Evolutionary conservation across 2,797 vertebrate genomes (phyloP).

Genomic region (Heterohyrax brucei): DNA sequence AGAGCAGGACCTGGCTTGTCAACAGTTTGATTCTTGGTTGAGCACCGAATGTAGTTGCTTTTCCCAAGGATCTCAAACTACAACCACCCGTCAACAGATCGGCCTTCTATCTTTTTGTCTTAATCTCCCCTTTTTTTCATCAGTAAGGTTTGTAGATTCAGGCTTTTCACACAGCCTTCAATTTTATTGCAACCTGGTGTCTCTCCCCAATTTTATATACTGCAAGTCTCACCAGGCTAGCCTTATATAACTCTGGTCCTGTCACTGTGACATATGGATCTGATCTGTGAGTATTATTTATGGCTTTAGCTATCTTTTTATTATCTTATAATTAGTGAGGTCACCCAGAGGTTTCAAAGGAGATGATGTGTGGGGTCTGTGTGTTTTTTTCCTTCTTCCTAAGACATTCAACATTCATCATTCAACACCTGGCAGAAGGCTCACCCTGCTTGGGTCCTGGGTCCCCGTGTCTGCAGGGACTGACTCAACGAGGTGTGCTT

Average conservation of each 20-base stretch:
- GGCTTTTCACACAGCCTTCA: constrained; percentile 24
- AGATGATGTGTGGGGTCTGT: constrained; percentile 13
- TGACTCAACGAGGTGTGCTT: neutral
- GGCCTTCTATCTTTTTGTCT: neutral
- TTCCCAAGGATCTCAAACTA: neutral
- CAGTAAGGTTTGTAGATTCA: neutral
- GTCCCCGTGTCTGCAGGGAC: accelerated
- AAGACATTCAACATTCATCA: neutral
- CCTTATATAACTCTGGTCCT: neutral
- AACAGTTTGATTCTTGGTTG: neutral
- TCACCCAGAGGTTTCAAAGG: constrained; percentile 60
- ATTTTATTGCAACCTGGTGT: constrained; percentile 32
- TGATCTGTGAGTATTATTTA: constrained; percentile 61
- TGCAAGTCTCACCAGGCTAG: neutral
- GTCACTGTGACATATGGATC: constrained; percentile 46
- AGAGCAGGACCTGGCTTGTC: neutral
- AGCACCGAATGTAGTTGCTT: neutral
- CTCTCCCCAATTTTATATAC: neutral
- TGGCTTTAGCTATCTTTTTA: constrained; percentile 50
- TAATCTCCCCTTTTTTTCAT: constrained; percentile 44
- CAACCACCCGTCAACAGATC: too few relatives aligned
- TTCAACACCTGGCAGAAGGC: neutral
- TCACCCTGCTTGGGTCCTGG: neutral
- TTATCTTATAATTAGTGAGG: constrained; percentile 65
- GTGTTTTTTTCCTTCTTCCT: constrained; percentile 21